phyloP scores from a whole-genome alignment of 2,888 invertebrate genomes.

The Cylindroiulus punctatus region DNA sequence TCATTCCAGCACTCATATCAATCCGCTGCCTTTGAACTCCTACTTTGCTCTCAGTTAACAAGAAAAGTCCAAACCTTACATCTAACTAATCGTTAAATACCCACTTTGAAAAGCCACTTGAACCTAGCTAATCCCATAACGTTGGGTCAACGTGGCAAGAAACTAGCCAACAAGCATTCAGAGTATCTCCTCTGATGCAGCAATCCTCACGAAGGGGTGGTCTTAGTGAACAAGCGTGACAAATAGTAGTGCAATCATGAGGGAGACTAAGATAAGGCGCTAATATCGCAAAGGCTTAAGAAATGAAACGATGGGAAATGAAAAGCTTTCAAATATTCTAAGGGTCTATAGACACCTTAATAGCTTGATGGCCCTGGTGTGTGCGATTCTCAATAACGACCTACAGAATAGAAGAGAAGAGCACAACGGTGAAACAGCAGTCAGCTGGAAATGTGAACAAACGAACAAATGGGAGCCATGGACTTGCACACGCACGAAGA shows the following conservation, averaged over 20 bases:
- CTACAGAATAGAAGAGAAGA: constrained; percentile 57
- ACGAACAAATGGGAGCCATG: constrained; percentile 17
- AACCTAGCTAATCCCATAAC: neutral
- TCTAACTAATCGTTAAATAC: neutral
- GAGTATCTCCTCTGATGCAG: neutral
- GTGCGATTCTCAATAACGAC: constrained; percentile 57
- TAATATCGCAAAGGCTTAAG: neutral
- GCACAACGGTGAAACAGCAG: constrained; percentile 40
- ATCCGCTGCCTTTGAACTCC: constrained; percentile 2
- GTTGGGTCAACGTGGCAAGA: neutral
- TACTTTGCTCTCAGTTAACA: neutral
- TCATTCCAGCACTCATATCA: neutral
- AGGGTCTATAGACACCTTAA: constrained; percentile 39
- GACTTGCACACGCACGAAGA: neutral
- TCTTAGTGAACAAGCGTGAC: constrained; percentile 4
- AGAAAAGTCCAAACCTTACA: neutral
- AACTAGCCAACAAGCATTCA: neutral
- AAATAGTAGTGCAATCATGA: neutral
- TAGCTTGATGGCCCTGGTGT: constrained; percentile 33
- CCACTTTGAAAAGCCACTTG: neutral
- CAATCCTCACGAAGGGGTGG: neutral
- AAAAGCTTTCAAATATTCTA: constrained; percentile 4
- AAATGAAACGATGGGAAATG: constrained; percentile 16
- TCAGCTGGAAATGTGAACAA: constrained; percentile 35
- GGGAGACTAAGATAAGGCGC: neutral